Conservation (phyloP, 1,140 invertebrate species). For the Anagrus nilaparvatae region DNA sequence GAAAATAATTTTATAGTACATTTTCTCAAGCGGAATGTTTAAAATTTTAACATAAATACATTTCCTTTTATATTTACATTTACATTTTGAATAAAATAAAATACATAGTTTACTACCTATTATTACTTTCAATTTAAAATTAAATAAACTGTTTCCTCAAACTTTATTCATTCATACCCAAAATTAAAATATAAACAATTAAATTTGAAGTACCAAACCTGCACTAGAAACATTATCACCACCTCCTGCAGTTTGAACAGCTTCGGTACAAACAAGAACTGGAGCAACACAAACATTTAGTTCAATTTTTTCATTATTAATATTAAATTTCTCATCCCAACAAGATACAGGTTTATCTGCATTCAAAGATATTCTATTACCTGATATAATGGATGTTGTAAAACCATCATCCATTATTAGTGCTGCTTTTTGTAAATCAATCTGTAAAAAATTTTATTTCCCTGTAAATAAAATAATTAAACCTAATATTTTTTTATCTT, state of each 20-base stretch:
- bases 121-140: too few species aligned
- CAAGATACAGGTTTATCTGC: constrained; percentile 70
- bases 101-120: too few species aligned
- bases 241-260: constrained; percentile 73
- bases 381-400: constrained; percentile 49
- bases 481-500: constrained; percentile 16
- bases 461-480: not conserved
- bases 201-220: constrained; percentile 67
- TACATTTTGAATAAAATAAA: constrained; percentile 1
- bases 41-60: too few species aligned
- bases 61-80: not conserved
- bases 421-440: constrained; percentile 59
- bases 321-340: constrained; percentile 58
- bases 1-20: too few species aligned
- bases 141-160: too few species aligned
- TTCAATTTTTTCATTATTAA: constrained; percentile 36
- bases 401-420: constrained; percentile 80
- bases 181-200: too few species aligned
- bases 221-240: constrained; percentile 85
- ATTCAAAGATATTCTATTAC: constrained; percentile 51
- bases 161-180: too few species aligned
- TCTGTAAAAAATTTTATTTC: constrained; percentile 31
- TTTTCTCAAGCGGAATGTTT: too few species aligned
- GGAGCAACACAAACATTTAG: constrained; percentile 74
- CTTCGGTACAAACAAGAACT: constrained; percentile 73